These are phyloP conservation scores for Baryphthengus martii DNA, from an alignment of 2,113 vertebrate species.

Conservation along the genomic window DNA sequence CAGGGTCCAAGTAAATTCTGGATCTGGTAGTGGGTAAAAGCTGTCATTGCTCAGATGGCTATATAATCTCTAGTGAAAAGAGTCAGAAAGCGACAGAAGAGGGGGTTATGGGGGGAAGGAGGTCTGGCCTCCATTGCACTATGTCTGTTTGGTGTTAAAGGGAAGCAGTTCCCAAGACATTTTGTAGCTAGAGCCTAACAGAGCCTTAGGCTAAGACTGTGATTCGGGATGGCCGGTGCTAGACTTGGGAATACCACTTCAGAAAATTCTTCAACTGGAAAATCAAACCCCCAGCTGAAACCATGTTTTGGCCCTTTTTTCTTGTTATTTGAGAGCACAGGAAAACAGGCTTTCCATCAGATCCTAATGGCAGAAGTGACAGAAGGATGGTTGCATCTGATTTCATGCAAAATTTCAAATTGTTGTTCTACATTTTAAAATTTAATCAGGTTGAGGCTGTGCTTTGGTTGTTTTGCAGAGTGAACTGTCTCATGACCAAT, in stretches of 20 bases:
- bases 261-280: background rate
- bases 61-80: background rate
- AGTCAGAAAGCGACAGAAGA: background rate
- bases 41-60: background rate
- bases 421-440: background rate
- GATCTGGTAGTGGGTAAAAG: background rate
- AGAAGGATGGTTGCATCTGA: background rate
- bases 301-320: background rate
- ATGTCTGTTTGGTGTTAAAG: background rate
- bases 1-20: background rate
- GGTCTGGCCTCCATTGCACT: background rate
- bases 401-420: background rate
- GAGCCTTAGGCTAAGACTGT: background rate
- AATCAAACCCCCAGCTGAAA: background rate
- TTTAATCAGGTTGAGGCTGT: background rate
- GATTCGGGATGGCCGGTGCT: rapidly evolving
- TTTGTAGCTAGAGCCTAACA: background rate
- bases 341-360: background rate
- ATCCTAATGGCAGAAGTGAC: background rate
- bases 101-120: background rate
- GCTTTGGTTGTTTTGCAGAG: background rate
- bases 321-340: background rate
- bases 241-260: background rate
- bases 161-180: background rate
- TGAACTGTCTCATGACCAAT: background rate